Evolutionary conservation across 2,113 vertebrate species (phyloP).

Genomic region (Albula goreensis): DNA sequence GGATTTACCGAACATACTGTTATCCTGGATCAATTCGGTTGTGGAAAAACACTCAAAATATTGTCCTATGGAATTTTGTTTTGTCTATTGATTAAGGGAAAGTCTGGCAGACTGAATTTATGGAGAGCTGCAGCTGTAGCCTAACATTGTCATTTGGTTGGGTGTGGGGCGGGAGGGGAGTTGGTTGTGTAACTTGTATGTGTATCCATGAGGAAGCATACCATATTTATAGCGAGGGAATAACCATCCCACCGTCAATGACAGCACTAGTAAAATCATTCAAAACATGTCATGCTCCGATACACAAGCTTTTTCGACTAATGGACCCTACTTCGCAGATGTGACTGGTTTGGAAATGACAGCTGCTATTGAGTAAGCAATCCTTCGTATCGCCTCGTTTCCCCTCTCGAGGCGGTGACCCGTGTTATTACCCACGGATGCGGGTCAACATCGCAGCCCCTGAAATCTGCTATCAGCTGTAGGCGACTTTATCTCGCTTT

Average conservation of each 20-base stretch:
- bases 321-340: not conserved
- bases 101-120: not conserved
- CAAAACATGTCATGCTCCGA: not conserved
- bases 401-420: not conserved
- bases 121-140: not conserved
- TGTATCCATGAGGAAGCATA: not conserved
- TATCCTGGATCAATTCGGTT: not conserved
- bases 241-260: not conserved
- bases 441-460: not conserved
- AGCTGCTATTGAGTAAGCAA: not conserved
- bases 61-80: not conserved
- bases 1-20: not conserved
- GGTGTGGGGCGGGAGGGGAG: no score
- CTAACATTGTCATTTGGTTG: not conserved
- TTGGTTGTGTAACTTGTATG: not conserved
- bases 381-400: not conserved
- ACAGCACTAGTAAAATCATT: not conserved
- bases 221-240: not conserved
- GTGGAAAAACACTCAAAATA: not conserved
- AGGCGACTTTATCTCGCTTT: not conserved
- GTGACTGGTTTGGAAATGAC: not conserved
- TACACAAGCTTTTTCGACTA: not conserved
- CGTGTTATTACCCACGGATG: not conserved
- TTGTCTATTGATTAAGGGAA: not conserved
- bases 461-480: not conserved